Base-by-base conservation (phyloP, 2,113 vertebrate species). In the Lophochroa leadbeateri region DNA sequence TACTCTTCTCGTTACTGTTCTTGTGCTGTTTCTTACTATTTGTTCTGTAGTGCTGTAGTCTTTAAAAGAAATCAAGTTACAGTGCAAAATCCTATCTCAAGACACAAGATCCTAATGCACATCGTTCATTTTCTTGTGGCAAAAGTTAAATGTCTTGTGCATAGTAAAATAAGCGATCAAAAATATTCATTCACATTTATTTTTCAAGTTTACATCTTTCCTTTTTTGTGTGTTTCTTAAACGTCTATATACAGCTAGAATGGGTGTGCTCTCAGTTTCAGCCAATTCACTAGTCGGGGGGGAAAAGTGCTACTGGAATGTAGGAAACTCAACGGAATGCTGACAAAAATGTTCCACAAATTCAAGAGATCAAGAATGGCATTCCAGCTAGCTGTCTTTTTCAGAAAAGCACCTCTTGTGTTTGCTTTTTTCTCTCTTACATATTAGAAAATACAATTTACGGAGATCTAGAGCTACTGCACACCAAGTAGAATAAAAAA, bases 101-200 rank as follows among this genome's bases (percentile, higher is more conserved):
- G 97, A 97, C 92, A 96, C n/a, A 52, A 7, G 87, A 93, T 27
- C 78, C 94, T 96, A 97, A 96, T 68, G 94, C 93, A 74, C 85
- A 65, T 39, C 67, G 39, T 43, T 92, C 61, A 75, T 69, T 94
- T 63, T 53, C 60, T 80, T 87, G 92, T 83, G 96, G 95, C 95
- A 97, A 97, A 97, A 97, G 46, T 85, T 97, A 97, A 92, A 97
- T 93, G 96, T 92, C 96, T 95, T 98, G 95, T 98, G 97, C 96
- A 97, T 98, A 98, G 97, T 97, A 97, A 97, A 97, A 92, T 95
- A 97, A 97, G 96, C 97, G 68, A 97, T 97, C 90, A 96, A 97
- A 98, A 97, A 97, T 96, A 97, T 58, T 19, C 93, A 79, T 97
- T 98, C 97, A 98, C 97, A 98, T 98, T 98, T 97, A n/a, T 89